Evolutionary conservation across 2,888 invertebrate species (phyloP).

Genomic region (Campoplex nolae): DNA sequence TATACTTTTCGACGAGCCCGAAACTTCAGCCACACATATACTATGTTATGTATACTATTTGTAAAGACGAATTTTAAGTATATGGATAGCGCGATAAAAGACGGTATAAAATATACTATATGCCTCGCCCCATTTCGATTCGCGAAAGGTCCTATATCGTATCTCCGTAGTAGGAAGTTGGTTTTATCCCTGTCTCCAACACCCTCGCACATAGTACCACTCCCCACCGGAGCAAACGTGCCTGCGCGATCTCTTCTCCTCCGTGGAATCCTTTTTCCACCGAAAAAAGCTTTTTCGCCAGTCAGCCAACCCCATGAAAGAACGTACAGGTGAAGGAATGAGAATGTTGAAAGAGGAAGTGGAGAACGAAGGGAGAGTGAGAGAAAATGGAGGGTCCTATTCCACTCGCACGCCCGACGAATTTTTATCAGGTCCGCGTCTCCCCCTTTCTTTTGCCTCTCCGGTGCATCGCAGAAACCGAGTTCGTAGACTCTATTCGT

Average conservation of each 20-base stretch:
- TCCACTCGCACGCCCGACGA: constrained; percentile 66
- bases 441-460: constrained; percentile 47
- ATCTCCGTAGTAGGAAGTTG: constrained; percentile 53
- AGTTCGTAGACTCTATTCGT: constrained; percentile 35
- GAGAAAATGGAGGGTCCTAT: constrained; percentile 54
- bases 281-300: constrained; percentile 61
- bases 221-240: constrained; percentile 68
- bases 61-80: constrained; percentile 15
- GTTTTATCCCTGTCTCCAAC: constrained; percentile 54
- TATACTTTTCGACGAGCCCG: constrained; percentile 52
- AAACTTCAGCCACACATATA: constrained; percentile 42
- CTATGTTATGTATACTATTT: background rate
- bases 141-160: constrained; percentile 64
- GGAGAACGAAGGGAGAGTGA: constrained; percentile 18
- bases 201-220: constrained; percentile 56
- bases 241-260: constrained; percentile 64
- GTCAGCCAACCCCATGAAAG: constrained; percentile 63
- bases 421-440: constrained; percentile 66
- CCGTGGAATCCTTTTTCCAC: constrained; percentile 70
- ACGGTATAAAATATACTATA: constrained; percentile 55
- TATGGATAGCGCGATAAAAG: constrained; percentile 31
- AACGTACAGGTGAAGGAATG: constrained; percentile 40
- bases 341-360: constrained; percentile 29
- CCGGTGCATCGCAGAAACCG: constrained; percentile 26
- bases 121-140: constrained; percentile 66